Percentiles rank a stretch among this genome's conserved stretches.
Conservation (phyloP, 2,888 invertebrate species). For the Synanthedon formicaeformis region DNA sequence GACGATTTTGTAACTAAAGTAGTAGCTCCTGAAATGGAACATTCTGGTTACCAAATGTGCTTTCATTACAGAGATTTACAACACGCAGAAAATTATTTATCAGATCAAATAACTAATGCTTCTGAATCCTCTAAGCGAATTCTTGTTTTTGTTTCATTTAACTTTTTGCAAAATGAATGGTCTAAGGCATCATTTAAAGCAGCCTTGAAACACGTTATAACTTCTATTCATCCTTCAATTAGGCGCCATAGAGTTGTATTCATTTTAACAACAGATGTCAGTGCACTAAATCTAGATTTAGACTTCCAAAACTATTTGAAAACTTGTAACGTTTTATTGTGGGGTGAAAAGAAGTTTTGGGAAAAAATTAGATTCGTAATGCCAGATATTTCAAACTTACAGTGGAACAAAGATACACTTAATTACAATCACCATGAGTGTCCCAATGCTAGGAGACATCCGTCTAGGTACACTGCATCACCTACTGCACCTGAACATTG, state of each 20-base stretch:
- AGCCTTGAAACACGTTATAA: constrained; percentile 79
- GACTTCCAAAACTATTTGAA: constrained; percentile 80
- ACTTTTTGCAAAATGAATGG: constrained; percentile 88
- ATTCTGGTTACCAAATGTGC: constrained; percentile 73
- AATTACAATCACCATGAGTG: constrained; percentile 67
- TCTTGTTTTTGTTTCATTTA: constrained; percentile 82
- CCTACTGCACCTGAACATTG: constrained; percentile 79
- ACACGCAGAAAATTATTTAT: constrained; percentile 72
- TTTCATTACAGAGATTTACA: constrained; percentile 76
- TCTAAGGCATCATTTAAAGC: constrained; percentile 83
- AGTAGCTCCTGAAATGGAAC: constrained; percentile 81
- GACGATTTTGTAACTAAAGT: constrained; percentile 77
- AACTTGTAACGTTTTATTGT: constrained; percentile 78
- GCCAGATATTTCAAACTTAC: constrained; percentile 78
- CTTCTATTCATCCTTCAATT: constrained; percentile 74
- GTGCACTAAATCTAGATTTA: constrained; percentile 78
- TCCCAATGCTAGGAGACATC: constrained; percentile 71
- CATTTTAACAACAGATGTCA: constrained; percentile 73
- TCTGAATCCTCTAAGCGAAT: constrained; percentile 77
- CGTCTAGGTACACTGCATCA: constrained; percentile 77
- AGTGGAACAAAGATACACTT: constrained; percentile 71
- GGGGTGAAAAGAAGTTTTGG: constrained; percentile 91
- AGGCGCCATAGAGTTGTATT: constrained; percentile 72
- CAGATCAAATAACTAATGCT: constrained; percentile 73
- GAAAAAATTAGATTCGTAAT: constrained; percentile 85